phyloP scores from a whole-genome alignment of 2,888 invertebrate genomes.

The Drosophila lacicola region DNA sequence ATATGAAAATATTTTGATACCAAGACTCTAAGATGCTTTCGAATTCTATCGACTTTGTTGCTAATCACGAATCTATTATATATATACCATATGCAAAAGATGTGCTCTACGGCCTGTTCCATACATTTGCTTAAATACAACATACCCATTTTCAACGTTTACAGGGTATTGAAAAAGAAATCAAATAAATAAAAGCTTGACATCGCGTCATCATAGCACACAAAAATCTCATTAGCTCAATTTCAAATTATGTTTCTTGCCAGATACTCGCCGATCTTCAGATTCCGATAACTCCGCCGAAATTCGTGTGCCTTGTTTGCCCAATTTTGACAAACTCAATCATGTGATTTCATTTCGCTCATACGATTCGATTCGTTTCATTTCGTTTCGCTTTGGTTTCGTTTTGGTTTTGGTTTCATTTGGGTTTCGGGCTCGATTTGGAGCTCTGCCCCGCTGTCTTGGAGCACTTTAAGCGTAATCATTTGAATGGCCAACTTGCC shows the following conservation, averaged over 20 bases:
- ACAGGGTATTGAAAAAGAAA: conserved; percentile 1
- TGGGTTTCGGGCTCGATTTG: conserved; percentile 12
- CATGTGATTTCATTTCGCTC: conserved; percentile 43
- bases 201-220: conserved; percentile 50
- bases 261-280: conserved; percentile 33
- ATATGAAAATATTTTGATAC: no score
- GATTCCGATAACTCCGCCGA: conserved; percentile 35
- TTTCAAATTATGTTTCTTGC: conserved; percentile 52
- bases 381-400: conserved; percentile 11
- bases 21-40: no score
- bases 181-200: conserved; percentile 9
- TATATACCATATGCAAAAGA: not conserved
- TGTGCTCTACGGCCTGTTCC: not conserved
- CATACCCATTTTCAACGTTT: not conserved
- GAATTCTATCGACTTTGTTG: not conserved
- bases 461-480: conserved; percentile 75
- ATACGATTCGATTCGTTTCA: conserved; percentile 4
- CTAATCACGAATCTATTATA: not conserved
- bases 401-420: conserved; percentile 8
- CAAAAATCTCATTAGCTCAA: conserved; percentile 66
- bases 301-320: conserved; percentile 20
- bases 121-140: not conserved
- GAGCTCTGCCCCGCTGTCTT: conserved; percentile 14
- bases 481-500: conserved; percentile 67
- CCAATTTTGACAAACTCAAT: conserved; percentile 56